phyloP scores from a whole-genome alignment of 1,140 invertebrate genomes.

The Lucilia sericata region DNA sequence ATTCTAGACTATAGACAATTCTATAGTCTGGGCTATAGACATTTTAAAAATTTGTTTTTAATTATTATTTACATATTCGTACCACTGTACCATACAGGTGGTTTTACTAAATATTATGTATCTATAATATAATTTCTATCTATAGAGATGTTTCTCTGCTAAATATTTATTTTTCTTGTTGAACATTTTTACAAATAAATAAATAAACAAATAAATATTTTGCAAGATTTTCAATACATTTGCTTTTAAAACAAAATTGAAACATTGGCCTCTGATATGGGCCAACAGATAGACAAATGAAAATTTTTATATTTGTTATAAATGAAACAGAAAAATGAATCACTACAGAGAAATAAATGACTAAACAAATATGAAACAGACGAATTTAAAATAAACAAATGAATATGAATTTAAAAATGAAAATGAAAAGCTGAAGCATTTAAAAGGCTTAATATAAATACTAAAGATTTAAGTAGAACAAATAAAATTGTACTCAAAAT shows the following conservation, averaged over 20 bases:
- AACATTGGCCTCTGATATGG: not conserved
- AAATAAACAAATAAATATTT: not conserved
- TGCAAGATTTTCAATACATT: not conserved
- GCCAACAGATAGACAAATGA: not conserved
- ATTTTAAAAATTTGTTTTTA: no score
- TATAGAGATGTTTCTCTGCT: not conserved
- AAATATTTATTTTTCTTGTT: not conserved
- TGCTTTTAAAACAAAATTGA: no score
- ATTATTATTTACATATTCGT: no score
- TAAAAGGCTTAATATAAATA: not conserved
- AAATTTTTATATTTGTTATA: not conserved
- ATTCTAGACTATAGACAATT: no score
- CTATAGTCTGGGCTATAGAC: no score
- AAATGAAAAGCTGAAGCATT: not conserved
- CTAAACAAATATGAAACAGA: not conserved
- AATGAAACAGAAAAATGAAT: not conserved
- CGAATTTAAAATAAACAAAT: not conserved
- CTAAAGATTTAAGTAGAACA: not conserved
- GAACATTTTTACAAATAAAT: not conserved
- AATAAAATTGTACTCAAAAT: no score
- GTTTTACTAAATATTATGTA: not conserved
- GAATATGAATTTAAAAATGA: not conserved
- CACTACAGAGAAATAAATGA: not conserved
- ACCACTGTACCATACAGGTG: no score
- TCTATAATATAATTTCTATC: not conserved